phyloP scores from a whole-genome alignment of 2,113 vertebrate genomes.

The Hemiprocne comata region DNA sequence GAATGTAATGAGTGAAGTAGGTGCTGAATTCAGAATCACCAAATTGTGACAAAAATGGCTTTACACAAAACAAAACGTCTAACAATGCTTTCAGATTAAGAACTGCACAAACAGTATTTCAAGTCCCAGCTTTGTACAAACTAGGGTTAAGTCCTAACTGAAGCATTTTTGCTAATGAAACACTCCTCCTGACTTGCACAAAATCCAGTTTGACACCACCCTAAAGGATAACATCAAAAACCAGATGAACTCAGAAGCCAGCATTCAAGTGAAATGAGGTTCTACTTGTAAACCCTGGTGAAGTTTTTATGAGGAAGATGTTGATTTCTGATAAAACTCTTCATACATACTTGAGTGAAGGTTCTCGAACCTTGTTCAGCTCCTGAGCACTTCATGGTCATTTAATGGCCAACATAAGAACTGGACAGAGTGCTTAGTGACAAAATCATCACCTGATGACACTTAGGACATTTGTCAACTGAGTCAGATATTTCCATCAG shows the following conservation, averaged over 20 bases:
- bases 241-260: neutral
- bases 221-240: neutral
- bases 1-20: constrained; percentile 29
- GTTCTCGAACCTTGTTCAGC: neutral
- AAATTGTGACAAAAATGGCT: neutral
- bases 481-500: neutral
- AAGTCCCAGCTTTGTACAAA: neutral
- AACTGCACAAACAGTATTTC: neutral
- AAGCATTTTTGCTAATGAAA: neutral
- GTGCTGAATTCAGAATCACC: constrained; percentile 3
- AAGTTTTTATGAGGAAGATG: neutral
- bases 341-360: neutral
- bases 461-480: neutral
- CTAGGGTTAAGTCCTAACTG: neutral
- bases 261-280: neutral
- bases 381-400: neutral
- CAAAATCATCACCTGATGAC: neutral
- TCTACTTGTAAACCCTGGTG: neutral
- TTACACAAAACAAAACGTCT: neutral
- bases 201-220: neutral
- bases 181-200: neutral
- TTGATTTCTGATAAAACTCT: neutral
- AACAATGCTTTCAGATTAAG: neutral
- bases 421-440: neutral
- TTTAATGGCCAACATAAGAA: neutral